phyloP scores from a whole-genome alignment of 2,888 invertebrate species.

The Noctua pronuba region DNA sequence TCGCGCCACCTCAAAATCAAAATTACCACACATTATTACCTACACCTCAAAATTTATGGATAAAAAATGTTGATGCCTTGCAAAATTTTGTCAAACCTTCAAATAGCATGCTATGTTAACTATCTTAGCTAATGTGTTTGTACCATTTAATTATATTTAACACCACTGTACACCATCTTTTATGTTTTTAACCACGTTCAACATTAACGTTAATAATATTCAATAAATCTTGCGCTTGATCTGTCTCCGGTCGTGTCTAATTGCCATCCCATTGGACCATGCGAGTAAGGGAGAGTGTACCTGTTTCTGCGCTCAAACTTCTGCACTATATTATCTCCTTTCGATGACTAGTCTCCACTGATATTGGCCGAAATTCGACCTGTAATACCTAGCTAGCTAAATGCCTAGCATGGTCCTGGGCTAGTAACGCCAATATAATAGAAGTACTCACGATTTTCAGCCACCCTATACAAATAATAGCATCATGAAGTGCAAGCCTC shows the following conservation, averaged over 20 bases:
- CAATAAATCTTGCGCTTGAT: neutral
- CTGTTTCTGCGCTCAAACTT: neutral
- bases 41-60: too few relatives aligned
- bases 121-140: neutral
- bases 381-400: too few relatives aligned
- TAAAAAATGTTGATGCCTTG: neutral
- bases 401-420: neutral
- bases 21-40: too few relatives aligned
- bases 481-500: conserved; percentile 71
- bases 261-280: neutral
- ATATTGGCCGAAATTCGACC: neutral
- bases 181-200: neutral
- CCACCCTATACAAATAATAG: conserved; percentile 79
- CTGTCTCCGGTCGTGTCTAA: neutral
- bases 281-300: neutral
- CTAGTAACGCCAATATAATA: neutral
- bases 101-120: neutral
- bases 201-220: neutral
- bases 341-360: neutral
- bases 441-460: conserved; percentile 76
- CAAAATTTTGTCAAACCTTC: neutral
- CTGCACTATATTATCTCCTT: neutral
- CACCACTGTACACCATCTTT: neutral
- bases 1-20: neutral
- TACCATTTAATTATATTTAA: neutral